phyloP scores from a whole-genome alignment of 2,113 vertebrate genomes.

The Motacilla alba region DNA sequence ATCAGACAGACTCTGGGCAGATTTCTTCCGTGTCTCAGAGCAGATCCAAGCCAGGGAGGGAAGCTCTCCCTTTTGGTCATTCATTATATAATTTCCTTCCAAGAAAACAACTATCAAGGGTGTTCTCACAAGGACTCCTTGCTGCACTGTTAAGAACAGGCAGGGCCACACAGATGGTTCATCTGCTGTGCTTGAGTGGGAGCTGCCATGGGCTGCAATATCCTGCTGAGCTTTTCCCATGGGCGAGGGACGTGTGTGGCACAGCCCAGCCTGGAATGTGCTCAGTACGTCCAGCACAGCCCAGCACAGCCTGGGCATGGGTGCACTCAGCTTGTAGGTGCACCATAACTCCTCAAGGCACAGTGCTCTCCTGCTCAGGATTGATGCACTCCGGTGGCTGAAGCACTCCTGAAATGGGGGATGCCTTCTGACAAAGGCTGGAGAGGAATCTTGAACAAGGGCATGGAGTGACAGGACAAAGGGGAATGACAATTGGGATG shows the following conservation, averaged over 20 bases:
- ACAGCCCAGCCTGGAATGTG: background rate
- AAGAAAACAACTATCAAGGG: background rate
- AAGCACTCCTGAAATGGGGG: background rate
- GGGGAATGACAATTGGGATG: background rate
- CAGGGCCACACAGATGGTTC: background rate
- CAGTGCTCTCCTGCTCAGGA: background rate
- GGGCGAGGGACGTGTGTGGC: fast-evolving
- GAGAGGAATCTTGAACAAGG: background rate
- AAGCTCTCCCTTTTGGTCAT: background rate
- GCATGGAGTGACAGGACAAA: background rate
- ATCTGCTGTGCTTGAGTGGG: background rate
- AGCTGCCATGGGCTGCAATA: background rate
- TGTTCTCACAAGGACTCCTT: background rate
- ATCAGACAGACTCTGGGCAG: background rate
- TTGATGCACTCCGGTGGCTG: background rate
- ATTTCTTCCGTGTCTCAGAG: background rate
- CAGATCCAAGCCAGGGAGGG: background rate
- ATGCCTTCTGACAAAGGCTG: background rate
- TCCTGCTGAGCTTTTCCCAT: background rate
- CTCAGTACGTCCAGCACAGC: fast-evolving
- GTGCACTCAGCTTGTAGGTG: fast-evolving
- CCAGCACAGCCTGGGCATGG: background rate
- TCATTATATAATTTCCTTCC: background rate
- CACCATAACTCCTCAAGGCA: background rate
- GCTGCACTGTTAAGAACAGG: background rate